Conservation (phyloP, 2,888 invertebrate genomes). For the Acronicta alni region DNA sequence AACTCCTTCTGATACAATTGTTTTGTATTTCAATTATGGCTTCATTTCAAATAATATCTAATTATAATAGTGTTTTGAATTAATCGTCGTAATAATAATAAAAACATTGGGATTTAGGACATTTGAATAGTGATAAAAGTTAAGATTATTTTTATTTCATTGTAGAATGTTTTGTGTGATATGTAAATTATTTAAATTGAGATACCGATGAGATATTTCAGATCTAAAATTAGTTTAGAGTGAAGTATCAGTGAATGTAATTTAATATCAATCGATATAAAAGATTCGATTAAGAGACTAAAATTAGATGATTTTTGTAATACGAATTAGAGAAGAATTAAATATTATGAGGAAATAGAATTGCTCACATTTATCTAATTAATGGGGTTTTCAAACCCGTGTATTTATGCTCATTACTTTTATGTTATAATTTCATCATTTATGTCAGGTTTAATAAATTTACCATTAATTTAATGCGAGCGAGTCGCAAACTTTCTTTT, state of each 20-base stretch:
- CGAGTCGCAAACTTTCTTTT: too few species aligned
- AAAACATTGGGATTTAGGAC: slow-evolving; percentile 30
- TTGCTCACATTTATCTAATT: too few species aligned
- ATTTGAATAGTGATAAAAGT: slow-evolving; percentile 27
- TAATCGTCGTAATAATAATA: slow-evolving; percentile 21
- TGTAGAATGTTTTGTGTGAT: slow-evolving; percentile 12
- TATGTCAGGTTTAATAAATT: too few species aligned
- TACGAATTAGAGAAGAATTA: too few species aligned
- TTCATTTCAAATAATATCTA: slow-evolving; percentile 23
- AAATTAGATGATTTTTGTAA: slow-evolving; percentile 7
- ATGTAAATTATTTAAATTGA: slow-evolving; percentile 51
- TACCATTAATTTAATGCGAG: too few species aligned
- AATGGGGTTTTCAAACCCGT: too few species aligned
- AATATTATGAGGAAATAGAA: too few species aligned
- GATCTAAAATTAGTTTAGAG: slow-evolving; percentile 22
- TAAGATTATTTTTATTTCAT: slow-evolving; percentile 35
- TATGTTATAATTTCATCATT: too few species aligned
- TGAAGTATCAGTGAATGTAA: slow-evolving; percentile 17
- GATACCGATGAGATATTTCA: slow-evolving; percentile 25
- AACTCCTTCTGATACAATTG: slow-evolving; percentile 1
- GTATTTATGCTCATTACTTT: too few species aligned
- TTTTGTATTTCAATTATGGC: slow-evolving; percentile 13
- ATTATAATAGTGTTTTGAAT: slow-evolving; percentile 19
- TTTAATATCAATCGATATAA: slow-evolving; percentile 33
- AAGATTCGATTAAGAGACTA: slow-evolving; percentile 22